A percentile compares a stretch with the other conserved stretches of the same genome.
Evolutionary conservation across 1,140 invertebrate species (phyloP).

Genomic region (Forficula auricularia): DNA sequence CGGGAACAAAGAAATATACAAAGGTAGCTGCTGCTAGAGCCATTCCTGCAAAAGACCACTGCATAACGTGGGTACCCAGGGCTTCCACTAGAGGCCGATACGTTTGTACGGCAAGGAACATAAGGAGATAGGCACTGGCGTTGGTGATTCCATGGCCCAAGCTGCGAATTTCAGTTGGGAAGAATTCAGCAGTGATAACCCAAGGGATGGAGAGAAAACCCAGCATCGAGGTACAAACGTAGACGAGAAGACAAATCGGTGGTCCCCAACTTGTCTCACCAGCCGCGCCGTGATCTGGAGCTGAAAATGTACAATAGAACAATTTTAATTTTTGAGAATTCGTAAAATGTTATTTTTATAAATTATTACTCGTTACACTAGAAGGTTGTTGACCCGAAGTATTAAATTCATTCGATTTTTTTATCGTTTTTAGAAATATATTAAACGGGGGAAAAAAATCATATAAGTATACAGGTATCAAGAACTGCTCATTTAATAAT

Average conservation of each 20-base stretch:
- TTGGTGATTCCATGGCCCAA: constrained; percentile 33
- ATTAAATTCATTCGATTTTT: too few relatives aligned
- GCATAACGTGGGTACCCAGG: constrained; percentile 37
- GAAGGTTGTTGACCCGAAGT: too few relatives aligned
- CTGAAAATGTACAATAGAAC: too few relatives aligned
- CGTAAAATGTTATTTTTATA: too few relatives aligned
- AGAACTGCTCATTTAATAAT: too few relatives aligned
- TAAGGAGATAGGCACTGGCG: constrained; percentile 31
- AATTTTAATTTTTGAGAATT: too few relatives aligned
- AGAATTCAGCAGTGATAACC: constrained; percentile 41
- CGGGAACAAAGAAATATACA: constrained; percentile 43
- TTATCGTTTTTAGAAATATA: too few relatives aligned
- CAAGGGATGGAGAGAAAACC: constrained; percentile 38
- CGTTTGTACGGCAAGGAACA: constrained; percentile 33
- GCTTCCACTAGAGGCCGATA: constrained; percentile 27
- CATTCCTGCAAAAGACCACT: constrained; percentile 49
- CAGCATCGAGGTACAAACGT: constrained; percentile 36
- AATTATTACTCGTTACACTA: too few relatives aligned
- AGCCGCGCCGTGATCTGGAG: too few relatives aligned
- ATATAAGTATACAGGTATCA: too few relatives aligned
- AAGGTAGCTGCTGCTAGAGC: constrained; percentile 36
- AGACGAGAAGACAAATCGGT: constrained; percentile 29
- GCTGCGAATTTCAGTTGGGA: constrained; percentile 37
- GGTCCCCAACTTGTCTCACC: constrained; percentile 18
- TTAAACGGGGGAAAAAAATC: too few relatives aligned